These are phyloP conservation scores for Leptonema lineaticorne DNA, from an alignment of 1,140 invertebrate species.

Conservation along the genomic window DNA sequence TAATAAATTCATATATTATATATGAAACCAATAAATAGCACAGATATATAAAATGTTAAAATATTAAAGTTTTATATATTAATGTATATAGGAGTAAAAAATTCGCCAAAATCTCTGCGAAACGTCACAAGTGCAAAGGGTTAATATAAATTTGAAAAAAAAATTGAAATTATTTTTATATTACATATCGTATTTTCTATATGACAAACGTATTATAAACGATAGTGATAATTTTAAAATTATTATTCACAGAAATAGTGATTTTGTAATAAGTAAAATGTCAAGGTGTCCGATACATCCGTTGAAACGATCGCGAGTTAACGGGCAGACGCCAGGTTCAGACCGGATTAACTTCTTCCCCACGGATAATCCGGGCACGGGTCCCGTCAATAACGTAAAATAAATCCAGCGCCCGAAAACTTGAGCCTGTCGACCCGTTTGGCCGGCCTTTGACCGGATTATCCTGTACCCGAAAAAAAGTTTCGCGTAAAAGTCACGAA, in stretches of 20 bases:
- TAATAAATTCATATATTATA: no score
- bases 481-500: not conserved
- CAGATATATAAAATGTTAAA: no score
- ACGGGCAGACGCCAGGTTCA: not conserved
- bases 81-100: no score
- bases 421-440: constrained; percentile 10
- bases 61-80: no score
- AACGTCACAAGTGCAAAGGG: no score
- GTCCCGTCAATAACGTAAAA: constrained; percentile 26
- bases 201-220: no score
- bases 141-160: no score
- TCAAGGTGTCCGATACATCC: not conserved
- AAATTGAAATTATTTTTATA: no score
- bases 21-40: no score
- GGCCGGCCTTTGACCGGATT: not conserved
- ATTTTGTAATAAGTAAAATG: not conserved
- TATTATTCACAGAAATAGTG: not conserved
- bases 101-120: no score
- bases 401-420: constrained; percentile 24
- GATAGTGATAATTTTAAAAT: no score
- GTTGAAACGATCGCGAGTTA: not conserved
- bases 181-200: no score
- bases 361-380: constrained; percentile 14
- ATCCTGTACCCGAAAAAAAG: constrained; percentile 10
- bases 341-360: constrained; percentile 4